These are phyloP conservation scores for Alauda arvensis DNA, from an alignment of 2,797 vertebrate species.

Conservation along the genomic window DNA sequence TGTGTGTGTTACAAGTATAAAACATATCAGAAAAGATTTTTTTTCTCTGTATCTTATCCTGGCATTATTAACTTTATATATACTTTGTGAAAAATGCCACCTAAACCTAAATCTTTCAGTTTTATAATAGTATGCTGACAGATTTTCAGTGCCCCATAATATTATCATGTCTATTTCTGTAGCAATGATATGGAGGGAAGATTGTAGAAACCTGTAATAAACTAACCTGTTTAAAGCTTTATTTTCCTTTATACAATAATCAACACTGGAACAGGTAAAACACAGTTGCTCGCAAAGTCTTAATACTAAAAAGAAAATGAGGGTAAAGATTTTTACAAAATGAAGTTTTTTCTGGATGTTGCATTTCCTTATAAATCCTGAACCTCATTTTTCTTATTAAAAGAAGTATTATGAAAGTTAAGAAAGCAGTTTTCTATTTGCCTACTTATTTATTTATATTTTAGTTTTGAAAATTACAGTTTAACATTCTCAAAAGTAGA, in stretches of 20 bases:
- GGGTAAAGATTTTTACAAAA: background rate
- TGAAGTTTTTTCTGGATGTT: background rate
- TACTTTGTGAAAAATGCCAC: background rate
- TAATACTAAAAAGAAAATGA: background rate
- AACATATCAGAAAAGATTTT: background rate
- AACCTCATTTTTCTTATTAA: background rate
- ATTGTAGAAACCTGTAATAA: background rate
- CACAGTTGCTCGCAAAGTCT: background rate
- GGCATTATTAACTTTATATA: background rate
- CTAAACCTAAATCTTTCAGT: background rate
- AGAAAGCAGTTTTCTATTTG: background rate
- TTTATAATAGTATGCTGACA: background rate
- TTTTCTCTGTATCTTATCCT: background rate
- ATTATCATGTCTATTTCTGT: background rate
- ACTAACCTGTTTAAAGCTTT: background rate
- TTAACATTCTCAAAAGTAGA: background rate
- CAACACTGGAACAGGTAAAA: background rate
- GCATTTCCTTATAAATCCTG: background rate
- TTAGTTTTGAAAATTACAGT: background rate
- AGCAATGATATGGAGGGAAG: background rate
- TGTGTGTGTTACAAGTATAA: background rate
- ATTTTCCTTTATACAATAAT: background rate
- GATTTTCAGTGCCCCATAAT: background rate
- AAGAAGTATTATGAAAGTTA: background rate
- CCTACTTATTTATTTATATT: background rate